Conservation (phyloP, 2,113 vertebrate genomes). For the Forbesichthys papilliferus region DNA sequence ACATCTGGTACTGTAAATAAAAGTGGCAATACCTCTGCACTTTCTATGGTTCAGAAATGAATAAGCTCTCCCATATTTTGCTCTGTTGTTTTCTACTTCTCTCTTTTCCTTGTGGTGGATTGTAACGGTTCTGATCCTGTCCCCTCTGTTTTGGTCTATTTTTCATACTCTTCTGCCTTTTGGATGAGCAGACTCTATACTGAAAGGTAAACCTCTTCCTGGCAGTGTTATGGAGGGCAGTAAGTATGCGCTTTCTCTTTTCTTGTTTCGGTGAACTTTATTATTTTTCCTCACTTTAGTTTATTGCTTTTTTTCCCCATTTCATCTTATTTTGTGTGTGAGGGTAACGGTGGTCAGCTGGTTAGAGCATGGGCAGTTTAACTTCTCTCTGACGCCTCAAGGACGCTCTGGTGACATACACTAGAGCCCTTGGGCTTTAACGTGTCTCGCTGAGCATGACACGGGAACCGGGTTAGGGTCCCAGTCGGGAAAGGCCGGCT, state of each 20-base stretch:
- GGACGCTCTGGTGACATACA: too few relatives aligned
- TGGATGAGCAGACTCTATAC: slow-evolving; percentile 68
- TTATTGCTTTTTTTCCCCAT: neutral
- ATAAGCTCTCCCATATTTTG: slow-evolving; percentile 26
- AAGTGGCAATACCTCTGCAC: neutral
- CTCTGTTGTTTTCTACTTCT: slow-evolving; percentile 21
- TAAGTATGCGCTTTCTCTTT: slow-evolving; percentile 54
- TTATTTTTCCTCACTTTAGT: neutral
- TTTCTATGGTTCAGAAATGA: slow-evolving; percentile 14
- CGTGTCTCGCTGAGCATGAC: too few relatives aligned
- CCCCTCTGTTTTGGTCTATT: slow-evolving; percentile 13
- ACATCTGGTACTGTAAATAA: too few relatives aligned
- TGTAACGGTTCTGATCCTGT: slow-evolving; percentile 52
- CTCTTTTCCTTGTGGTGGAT: slow-evolving; percentile 31
- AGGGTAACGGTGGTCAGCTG: too few relatives aligned
- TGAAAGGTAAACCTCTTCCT: slow-evolving; percentile 74
- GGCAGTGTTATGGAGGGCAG: slow-evolving; percentile 63
- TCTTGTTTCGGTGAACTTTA: slow-evolving; percentile 1
- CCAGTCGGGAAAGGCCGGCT: neutral
- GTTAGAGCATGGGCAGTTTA: too few relatives aligned
- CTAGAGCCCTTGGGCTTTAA: too few relatives aligned
- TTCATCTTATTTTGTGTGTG: slow-evolving; percentile 1
- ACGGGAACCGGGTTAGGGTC: too few relatives aligned
- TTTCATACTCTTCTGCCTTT: slow-evolving; percentile 27
- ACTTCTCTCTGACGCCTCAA: too few relatives aligned